Evolutionary conservation across 1,140 invertebrate species (phyloP), one percentile per base, ranked within the genome.

Genomic region (Drosophila carrolli): DNA sequence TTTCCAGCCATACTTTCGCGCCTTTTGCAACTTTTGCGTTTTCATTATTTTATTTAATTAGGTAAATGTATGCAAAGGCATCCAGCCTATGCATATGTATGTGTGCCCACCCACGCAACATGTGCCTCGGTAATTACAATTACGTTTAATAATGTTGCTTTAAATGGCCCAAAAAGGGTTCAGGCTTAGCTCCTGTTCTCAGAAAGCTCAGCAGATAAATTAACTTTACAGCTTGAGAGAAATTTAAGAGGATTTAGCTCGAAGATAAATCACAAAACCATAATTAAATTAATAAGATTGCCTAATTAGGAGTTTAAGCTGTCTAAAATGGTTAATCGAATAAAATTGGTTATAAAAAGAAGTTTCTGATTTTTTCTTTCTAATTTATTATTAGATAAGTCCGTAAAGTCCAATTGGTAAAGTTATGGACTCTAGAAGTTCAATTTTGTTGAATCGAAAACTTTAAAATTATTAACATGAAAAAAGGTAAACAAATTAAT

Each of bases 41-140:
- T 84, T 84, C 84, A 88, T 89, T 88, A 88, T 88, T 89, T 89
- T 89, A 88, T 89, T 89, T 89, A 89, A 88, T 88, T 88, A 88
- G 83, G 84, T 83, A 88, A 89, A 88, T 89, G 84, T 88, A 88
- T 89, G 83, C 83, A 88, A 78, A 78, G 60, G 62, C 77, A 80
- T 50, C 66, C 67, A 78, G 51, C 47, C 38, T 51, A 47, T 58
- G 66, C 35, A 16, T 16, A 23, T 41, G 51, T 41, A 32, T 29
- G n/a, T 10, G 27, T 11, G 14, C 23, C 11, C 23, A 54, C 63
- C 11, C 46, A 40, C 53, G 71, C 84, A 88, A 84, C 83, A 88
- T 71, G 82, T 88, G 84, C 86, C 70, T 81, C 68, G 82, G 84
- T 80, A 88, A 88, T 88, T 88, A 89, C 80, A 83, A 81, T 83